A percentile compares a stretch with the other conserved stretches of the same genome.
These are phyloP conservation scores for Poeciliopsis retropinna DNA, from an alignment of 2,113 vertebrate genomes.

Conservation along the genomic window DNA sequence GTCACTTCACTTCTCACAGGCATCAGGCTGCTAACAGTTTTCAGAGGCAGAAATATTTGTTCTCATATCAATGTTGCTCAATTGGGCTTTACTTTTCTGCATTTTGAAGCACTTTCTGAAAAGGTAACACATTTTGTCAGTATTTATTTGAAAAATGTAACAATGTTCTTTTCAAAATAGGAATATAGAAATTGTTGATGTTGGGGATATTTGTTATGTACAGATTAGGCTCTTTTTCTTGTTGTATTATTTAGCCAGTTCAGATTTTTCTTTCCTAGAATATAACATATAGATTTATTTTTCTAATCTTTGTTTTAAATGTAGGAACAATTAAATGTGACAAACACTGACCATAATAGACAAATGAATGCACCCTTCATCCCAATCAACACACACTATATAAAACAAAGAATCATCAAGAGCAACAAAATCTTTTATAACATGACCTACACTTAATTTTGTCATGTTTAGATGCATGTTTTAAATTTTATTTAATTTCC, in stretches of 20 bases:
- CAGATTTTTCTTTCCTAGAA: background rate
- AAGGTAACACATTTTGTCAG: background rate
- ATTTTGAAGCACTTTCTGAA: background rate
- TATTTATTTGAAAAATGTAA: background rate
- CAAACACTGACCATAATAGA: background rate
- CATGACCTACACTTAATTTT: no score
- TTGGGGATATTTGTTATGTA: no score
- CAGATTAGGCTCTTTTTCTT: no score
- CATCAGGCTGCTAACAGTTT: background rate
- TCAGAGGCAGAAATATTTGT: background rate
- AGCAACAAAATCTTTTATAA: no score
- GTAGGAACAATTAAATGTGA: background rate
- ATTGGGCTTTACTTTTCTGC: background rate
- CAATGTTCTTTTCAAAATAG: background rate
- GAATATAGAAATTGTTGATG: no score
- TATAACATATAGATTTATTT: background rate
- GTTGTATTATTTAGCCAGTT: background rate
- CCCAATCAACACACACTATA: no score
- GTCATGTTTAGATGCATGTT: no score
- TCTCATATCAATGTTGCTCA: background rate
- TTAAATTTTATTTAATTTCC: background rate
- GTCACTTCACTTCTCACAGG: constrained; percentile 3
- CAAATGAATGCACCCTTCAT: no score
- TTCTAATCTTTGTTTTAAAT: background rate
- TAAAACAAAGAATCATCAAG: no score